Conservation (phyloP, 53 echinoderm and acorn worm species). For the Echinarachnius parma region DNA sequence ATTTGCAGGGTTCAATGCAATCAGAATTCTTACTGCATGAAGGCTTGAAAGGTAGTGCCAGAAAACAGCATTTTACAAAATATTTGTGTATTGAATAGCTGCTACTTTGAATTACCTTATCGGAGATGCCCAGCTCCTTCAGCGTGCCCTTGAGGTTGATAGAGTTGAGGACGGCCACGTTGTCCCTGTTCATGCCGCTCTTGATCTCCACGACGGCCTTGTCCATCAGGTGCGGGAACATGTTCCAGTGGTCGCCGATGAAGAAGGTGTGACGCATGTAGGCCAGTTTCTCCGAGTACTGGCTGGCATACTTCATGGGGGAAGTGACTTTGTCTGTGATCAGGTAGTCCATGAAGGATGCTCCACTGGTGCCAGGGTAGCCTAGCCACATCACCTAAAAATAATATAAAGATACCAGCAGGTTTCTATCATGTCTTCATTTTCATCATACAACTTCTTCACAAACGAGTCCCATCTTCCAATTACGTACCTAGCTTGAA, state of each 20-base stretch:
- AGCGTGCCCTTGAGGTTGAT: constrained; percentile 71
- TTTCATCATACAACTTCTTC: no score
- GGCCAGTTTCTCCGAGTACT: constrained; percentile 97
- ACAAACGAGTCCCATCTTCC: no score
- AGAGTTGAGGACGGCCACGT: constrained; percentile 78
- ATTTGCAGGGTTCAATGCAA: no score
- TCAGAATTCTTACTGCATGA: no score
- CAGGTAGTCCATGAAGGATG: constrained; percentile 99
- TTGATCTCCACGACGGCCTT: constrained; percentile 78
- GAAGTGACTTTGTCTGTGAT: constrained; percentile 84
- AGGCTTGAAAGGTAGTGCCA: no score
- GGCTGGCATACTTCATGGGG: constrained; percentile 73
- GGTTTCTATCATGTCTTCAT: no score
- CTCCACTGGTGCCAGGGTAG: constrained; percentile 97
- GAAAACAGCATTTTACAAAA: no score
- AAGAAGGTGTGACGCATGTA: constrained; percentile 98
- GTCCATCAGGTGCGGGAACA: constrained; percentile 96
- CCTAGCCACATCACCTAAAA: constrained; percentile 96
- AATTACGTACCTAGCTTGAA: no score
- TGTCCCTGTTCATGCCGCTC: constrained; percentile 68
- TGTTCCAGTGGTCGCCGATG: constrained; percentile 98
- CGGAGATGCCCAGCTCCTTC: constrained; percentile 64
- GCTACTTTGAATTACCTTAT: no score
- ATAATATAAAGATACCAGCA: neutral
- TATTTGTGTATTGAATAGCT: no score